Evolutionary conservation across 2,797 vertebrate genomes (phyloP).

Genomic region (Falco peregrinus): DNA sequence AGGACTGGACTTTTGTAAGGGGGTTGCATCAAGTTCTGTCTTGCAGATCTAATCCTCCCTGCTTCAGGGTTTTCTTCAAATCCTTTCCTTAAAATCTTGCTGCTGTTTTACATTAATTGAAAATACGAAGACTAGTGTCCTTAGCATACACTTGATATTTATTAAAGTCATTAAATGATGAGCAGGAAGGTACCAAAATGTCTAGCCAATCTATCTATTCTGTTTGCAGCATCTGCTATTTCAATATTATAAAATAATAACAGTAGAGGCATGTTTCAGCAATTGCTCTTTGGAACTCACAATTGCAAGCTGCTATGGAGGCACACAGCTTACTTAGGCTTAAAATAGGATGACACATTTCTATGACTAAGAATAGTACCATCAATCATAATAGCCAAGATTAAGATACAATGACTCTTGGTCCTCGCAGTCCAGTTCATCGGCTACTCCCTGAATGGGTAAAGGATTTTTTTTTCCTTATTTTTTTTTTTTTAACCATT

Average conservation of each 20-base stretch:
- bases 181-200: background rate
- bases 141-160: background rate
- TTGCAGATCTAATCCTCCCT: background rate
- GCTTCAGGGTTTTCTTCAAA: background rate
- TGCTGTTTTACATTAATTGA: background rate
- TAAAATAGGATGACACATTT: constrained; percentile 10
- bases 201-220: background rate
- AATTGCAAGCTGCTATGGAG: background rate
- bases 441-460: background rate
- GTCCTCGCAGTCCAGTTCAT: background rate
- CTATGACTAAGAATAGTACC: background rate
- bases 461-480: background rate
- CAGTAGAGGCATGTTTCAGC: background rate
- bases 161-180: background rate
- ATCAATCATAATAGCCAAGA: background rate
- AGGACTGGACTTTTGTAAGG: background rate
- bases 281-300: background rate
- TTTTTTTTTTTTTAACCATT: background rate
- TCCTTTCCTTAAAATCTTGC: background rate
- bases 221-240: background rate
- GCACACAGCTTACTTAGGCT: background rate
- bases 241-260: background rate
- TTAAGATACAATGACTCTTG: background rate
- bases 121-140: background rate
- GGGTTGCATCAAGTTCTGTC: background rate